Conservation (phyloP, 2,797 vertebrate genomes). For the Apogon talboti region DNA sequence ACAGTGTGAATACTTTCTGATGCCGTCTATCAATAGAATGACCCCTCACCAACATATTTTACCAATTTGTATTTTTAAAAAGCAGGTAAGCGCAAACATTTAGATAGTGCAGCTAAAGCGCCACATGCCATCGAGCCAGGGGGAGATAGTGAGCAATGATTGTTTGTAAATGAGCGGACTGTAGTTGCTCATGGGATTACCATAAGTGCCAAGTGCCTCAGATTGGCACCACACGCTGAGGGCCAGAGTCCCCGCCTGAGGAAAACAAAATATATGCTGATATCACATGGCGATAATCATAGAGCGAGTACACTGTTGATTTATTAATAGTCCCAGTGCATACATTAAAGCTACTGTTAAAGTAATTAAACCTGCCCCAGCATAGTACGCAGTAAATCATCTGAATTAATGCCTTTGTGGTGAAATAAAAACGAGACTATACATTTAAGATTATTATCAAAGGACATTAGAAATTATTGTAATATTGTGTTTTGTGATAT, state of each 20-base stretch:
- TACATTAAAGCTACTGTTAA: constrained; percentile 7
- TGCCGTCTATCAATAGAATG: too few relatives aligned
- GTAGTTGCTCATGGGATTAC: constrained; percentile 37
- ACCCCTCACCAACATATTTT: too few relatives aligned
- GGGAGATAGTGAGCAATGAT: constrained; percentile 24
- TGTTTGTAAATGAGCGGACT: constrained; percentile 53
- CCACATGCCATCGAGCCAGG: not conserved
- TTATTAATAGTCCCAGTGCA: constrained; percentile 9
- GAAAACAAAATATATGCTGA: constrained; percentile 31
- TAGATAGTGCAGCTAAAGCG: constrained; percentile 1
- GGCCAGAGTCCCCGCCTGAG: constrained; percentile 8
- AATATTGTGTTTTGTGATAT: too few relatives aligned
- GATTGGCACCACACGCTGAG: constrained; percentile 3
- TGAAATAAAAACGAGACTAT: not conserved
- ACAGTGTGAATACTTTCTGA: too few relatives aligned
- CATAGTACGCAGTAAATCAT: constrained; percentile 10
- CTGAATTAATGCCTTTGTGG: constrained; percentile 6
- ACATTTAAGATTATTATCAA: too few relatives aligned
- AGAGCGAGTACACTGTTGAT: not conserved
- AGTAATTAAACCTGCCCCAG: constrained; percentile 19
- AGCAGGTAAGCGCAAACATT: constrained; percentile 2
- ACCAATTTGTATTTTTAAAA: not conserved
- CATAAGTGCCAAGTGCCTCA: constrained; percentile 24
- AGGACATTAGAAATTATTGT: too few relatives aligned
- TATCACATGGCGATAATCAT: constrained; percentile 22